phyloP scores from a whole-genome alignment of 1,140 invertebrate species.

The Lysiphlebus fabarum region DNA sequence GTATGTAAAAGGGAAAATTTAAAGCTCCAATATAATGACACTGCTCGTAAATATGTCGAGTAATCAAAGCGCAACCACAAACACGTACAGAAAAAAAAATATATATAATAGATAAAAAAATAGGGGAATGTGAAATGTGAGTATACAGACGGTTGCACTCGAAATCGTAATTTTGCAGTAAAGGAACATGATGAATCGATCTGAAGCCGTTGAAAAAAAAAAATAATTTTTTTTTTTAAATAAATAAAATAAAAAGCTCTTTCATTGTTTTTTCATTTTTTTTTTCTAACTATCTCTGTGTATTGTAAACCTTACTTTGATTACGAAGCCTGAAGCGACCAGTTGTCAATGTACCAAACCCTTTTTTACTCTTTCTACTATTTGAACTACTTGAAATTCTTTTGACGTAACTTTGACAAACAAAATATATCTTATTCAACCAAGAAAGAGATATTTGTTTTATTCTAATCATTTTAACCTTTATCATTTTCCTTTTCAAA shows the following conservation, averaged over 20 bases:
- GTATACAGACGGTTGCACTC: not conserved
- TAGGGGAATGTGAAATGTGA: not conserved
- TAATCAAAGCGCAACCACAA: slow-evolving; percentile 11
- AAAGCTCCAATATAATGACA: not conserved
- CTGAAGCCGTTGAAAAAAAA: slow-evolving; percentile 18
- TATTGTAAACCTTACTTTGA: slow-evolving; percentile 27
- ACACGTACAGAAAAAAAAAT: not conserved
- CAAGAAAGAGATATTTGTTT: not conserved
- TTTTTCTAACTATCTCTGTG: slow-evolving; percentile 18
- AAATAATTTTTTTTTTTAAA: too few relatives aligned
- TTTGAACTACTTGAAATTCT: slow-evolving; percentile 18
- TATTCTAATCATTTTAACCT: too few relatives aligned
- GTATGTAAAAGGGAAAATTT: not conserved
- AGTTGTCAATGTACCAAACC: not conserved
- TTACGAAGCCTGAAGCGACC: slow-evolving; percentile 22
- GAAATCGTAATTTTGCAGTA: slow-evolving; percentile 14
- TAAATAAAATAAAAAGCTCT: slow-evolving; percentile 5
- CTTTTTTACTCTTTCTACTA: slow-evolving; percentile 1
- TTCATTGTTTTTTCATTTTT: slow-evolving; percentile 23
- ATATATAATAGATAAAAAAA: not conserved
- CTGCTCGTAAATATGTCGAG: not conserved
- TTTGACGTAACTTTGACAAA: slow-evolving; percentile 22
- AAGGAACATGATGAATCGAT: slow-evolving; percentile 21
- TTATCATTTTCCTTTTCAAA: too few relatives aligned
- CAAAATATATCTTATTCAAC: slow-evolving; percentile 14